Conservation (phyloP, 92 coral and sea anemone species). For the Umimayanthus chanpuru region DNA sequence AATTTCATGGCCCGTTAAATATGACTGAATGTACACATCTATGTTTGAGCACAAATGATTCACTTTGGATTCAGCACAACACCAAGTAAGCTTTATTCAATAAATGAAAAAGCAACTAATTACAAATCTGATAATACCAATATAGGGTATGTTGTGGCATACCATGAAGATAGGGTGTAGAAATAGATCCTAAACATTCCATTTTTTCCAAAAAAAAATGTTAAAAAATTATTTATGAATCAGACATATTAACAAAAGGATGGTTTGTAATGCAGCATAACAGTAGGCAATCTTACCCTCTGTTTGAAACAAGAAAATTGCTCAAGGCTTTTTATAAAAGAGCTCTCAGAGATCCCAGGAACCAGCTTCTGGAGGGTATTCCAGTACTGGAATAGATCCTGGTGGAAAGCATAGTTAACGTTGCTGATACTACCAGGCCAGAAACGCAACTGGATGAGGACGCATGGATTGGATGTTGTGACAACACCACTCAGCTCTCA, state of each 20-base stretch:
- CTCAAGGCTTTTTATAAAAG: slow-evolving; percentile 29
- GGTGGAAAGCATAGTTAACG: slow-evolving; percentile 23
- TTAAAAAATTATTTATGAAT: not conserved
- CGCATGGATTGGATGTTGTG: not conserved
- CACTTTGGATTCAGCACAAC: no score
- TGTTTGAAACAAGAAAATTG: slow-evolving; percentile 1
- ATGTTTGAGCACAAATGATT: no score
- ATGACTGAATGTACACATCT: not conserved
- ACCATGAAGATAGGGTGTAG: no score
- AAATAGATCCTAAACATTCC: no score
- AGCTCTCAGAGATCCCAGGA: slow-evolving; percentile 26
- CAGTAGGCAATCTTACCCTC: slow-evolving; percentile 17
- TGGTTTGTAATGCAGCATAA: not conserved
- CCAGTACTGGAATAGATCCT: slow-evolving; percentile 25
- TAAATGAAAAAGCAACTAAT: no score
- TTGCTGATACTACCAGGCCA: slow-evolving; percentile 21
- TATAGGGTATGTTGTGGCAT: no score
- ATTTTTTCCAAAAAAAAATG: not conserved
- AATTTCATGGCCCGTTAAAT: not conserved
- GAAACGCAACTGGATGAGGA: not conserved
- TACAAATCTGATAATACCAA: no score
- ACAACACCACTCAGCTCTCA: not conserved
- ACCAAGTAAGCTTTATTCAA: no score
- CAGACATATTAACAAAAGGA: no score
- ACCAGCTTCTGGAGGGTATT: slow-evolving; percentile 29